A percentile compares a stretch with the other conserved stretches of the same genome.
phyloP scores from a whole-genome alignment of 1,140 invertebrate genomes.

The Lerema accius region DNA sequence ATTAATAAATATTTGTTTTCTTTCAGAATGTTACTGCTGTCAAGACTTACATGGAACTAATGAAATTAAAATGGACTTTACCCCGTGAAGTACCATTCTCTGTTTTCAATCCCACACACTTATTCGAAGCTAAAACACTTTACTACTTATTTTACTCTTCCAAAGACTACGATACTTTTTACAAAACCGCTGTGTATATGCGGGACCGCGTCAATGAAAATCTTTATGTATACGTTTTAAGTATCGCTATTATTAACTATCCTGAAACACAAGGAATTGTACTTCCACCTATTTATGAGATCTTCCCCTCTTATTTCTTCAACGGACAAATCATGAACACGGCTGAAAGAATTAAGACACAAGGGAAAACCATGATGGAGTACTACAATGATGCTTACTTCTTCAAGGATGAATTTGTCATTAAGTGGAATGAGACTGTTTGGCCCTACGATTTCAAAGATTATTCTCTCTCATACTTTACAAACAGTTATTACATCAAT shows the following conservation, averaged over 20 bases:
- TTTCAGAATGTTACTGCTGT: conserved; percentile 82
- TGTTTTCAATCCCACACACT: conserved; percentile 81
- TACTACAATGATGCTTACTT: conserved; percentile 58
- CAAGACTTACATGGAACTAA: conserved; percentile 82
- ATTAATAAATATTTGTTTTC: conserved; percentile 27
- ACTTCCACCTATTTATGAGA: conserved; percentile 86
- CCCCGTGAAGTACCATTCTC: conserved; percentile 84
- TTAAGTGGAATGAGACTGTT: conserved; percentile 83
- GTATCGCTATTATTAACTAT: conserved; percentile 83
- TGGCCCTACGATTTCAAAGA: conserved; percentile 78
- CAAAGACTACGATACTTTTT: conserved; percentile 84
- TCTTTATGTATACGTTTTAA: conserved; percentile 84
- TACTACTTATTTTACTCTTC: conserved; percentile 87
- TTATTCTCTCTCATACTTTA: conserved; percentile 87
- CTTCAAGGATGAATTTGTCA: conserved; percentile 69
- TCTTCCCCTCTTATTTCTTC: conserved; percentile 85
- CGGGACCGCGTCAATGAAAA: conserved; percentile 84
- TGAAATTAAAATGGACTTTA: conserved; percentile 79
- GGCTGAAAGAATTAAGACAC: conserved; percentile 81
- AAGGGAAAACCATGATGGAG: conserved; percentile 55
- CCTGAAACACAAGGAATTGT: conserved; percentile 84
- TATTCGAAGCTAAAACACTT: conserved; percentile 83
- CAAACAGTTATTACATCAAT: conserved; percentile 89
- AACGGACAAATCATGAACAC: conserved; percentile 83
- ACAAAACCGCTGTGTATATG: conserved; percentile 84